These are phyloP conservation scores for Myrmecophaga tridactyla DNA, from an alignment of 2,113 vertebrate species.

Conservation along the genomic window DNA sequence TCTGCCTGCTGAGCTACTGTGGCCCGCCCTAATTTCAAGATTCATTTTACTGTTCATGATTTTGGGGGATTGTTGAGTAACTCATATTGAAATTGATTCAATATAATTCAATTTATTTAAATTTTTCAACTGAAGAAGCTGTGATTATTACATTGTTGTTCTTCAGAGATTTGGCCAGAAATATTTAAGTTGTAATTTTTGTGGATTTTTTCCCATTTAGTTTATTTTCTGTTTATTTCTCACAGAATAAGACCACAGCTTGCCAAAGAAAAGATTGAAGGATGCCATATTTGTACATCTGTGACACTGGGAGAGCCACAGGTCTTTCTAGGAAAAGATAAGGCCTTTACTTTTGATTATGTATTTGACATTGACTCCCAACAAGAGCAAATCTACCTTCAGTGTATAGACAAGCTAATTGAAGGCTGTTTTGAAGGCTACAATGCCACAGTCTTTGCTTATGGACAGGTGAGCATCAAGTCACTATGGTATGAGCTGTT, in stretches of 20 bases:
- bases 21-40: conserved; percentile 52
- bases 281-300: conserved; percentile 97
- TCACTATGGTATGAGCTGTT: neutral
- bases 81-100: neutral
- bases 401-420: conserved; percentile 95
- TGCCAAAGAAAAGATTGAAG: conserved; percentile 97
- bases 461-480: conserved; percentile 90
- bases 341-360: conserved; percentile 97
- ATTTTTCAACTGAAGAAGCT: neutral
- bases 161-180: neutral
- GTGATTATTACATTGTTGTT: neutral
- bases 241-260: conserved; percentile 96
- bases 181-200: conserved; percentile 43
- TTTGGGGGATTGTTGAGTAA: neutral
- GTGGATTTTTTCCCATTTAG: neutral
- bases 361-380: conserved; percentile 94
- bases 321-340: conserved; percentile 97
- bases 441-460: conserved; percentile 98
- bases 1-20: too few species aligned
- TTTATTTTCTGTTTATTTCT: conserved; percentile 48
- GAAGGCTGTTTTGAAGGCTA: conserved; percentile 98
- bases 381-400: conserved; percentile 91
- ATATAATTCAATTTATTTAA: neutral
- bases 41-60: neutral
- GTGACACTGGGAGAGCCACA: conserved; percentile 96